These are phyloP conservation scores for Spodoptera exigua DNA, from an alignment of 2,888 invertebrate genomes.

Conservation along the genomic window DNA sequence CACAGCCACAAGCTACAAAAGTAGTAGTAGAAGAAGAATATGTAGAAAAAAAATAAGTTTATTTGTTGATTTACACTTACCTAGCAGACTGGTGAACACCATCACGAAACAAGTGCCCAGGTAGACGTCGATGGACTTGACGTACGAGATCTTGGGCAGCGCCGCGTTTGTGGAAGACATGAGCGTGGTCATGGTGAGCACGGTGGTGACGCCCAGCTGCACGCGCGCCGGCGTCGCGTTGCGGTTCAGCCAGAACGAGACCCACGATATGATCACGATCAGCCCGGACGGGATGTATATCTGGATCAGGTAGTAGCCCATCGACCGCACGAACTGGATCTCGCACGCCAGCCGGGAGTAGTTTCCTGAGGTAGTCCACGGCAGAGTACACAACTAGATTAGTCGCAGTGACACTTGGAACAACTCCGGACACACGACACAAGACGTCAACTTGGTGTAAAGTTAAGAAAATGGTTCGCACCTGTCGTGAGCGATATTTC, in stretches of 20 bases:
- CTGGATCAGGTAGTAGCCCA: constrained; percentile 99
- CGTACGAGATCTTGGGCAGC: constrained; percentile 98
- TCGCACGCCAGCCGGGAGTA: constrained; percentile 97
- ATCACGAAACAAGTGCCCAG: constrained; percentile 98
- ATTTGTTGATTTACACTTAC: no score
- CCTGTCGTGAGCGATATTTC: constrained; percentile 98
- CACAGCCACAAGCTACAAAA: no score
- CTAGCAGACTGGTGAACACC: constrained; percentile 98
- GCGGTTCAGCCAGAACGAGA: constrained; percentile 97
- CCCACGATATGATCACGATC: constrained; percentile 98
- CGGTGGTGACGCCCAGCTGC: constrained; percentile 97
- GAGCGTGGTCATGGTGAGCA: constrained; percentile 98
- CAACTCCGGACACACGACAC: constrained; percentile 4
- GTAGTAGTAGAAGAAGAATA: no score
- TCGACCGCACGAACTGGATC: constrained; percentile 98
- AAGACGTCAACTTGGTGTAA: constrained; percentile 11
- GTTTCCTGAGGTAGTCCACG: constrained; percentile 91
- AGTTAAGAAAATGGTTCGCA: constrained; percentile 76
- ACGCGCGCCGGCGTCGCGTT: constrained; percentile 97
- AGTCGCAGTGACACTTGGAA: constrained; percentile 1
- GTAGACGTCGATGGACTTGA: constrained; percentile 98
- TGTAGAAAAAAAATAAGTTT: no score
- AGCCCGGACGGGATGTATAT: constrained; percentile 98
- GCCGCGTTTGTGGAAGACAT: constrained; percentile 98
- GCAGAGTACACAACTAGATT: constrained; percentile 16